phyloP scores from a whole-genome alignment of 2,888 invertebrate species.

The Aporophyla nigra region DNA sequence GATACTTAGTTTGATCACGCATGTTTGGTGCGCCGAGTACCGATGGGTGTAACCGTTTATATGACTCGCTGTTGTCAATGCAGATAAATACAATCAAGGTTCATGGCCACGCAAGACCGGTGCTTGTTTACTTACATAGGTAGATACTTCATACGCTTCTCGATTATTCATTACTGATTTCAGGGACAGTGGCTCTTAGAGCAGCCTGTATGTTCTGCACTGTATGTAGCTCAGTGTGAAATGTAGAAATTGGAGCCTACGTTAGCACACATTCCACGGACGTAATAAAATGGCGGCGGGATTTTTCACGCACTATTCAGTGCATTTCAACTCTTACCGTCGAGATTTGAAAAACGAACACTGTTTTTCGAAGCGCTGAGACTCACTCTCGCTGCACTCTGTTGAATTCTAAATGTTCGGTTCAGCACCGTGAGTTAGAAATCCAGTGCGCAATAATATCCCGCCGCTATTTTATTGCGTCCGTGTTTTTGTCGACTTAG shows the following conservation, averaged over 20 bases:
- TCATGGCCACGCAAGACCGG: neutral
- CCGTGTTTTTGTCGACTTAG: neutral
- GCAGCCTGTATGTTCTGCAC: constrained; percentile 10
- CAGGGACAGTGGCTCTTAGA: neutral
- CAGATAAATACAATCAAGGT: neutral
- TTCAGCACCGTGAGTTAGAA: no score
- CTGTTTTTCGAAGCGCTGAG: no score
- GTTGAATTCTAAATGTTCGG: no score
- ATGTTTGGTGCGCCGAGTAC: neutral
- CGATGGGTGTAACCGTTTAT: neutral
- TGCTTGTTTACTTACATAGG: constrained; percentile 17
- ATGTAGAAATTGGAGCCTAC: neutral
- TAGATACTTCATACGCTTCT: constrained; percentile 12
- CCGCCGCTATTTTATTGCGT: no score
- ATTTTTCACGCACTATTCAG: no score
- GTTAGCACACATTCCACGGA: no score
- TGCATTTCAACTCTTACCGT: no score
- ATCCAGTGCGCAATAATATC: no score
- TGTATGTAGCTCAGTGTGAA: neutral
- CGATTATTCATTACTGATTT: constrained; percentile 3
- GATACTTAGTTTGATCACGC: neutral
- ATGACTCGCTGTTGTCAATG: neutral
- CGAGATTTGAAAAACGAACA: no score
- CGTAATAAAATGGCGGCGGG: no score
- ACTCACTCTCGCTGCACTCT: no score